Evolutionary conservation across 2,797 vertebrate species (phyloP), one percentile per base, ranked within the genome.

Genomic region (Huso huso): DNA sequence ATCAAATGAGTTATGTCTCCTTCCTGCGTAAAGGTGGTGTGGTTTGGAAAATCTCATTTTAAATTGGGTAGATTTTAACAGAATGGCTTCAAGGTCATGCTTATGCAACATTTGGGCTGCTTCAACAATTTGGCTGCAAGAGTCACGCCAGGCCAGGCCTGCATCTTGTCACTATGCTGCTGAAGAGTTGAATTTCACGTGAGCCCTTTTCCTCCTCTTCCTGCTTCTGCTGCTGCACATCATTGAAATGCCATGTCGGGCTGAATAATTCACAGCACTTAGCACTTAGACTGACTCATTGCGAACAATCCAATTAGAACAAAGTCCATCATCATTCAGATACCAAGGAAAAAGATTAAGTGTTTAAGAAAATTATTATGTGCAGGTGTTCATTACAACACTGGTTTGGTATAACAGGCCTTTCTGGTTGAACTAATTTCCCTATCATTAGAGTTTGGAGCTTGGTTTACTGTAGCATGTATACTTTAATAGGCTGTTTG

Each of bases 181-280:
- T 71, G 74, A 72, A 79, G 79, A 84, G 73, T 78, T 69, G 77
- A 74, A 77, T 78, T 72, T 78, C 73, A 72, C 65, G 11, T 70
- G 76, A 81, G 78, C 80, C 23, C 23, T 37, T 37, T 37, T 4
- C 23, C 23, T 37, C 23, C 23, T 37, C 2, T 4, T 37, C 4
- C 23, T 37, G 23, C 23, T 71, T 74, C 82, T 77, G 78, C 72
- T 81, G 79, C 80, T 88, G 90, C 88, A 86, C 86, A 90, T 93
- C 89, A 89, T 91, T 89, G 89, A 86, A 81, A 84, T 88, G 86
- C 89, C 86, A 86, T 91, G 88, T 91, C 88, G 84, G 84, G 86
- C 88, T 93, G 90, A 94, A 93, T 93, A 92, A 92, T 93, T 94
- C 73, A 86, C 84, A 86, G 89, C 87, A 82, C 94, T 94, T 92